These are phyloP conservation scores for Tenthredo distinguenda DNA, from an alignment of 2,888 invertebrate species.

Conservation along the genomic window DNA sequence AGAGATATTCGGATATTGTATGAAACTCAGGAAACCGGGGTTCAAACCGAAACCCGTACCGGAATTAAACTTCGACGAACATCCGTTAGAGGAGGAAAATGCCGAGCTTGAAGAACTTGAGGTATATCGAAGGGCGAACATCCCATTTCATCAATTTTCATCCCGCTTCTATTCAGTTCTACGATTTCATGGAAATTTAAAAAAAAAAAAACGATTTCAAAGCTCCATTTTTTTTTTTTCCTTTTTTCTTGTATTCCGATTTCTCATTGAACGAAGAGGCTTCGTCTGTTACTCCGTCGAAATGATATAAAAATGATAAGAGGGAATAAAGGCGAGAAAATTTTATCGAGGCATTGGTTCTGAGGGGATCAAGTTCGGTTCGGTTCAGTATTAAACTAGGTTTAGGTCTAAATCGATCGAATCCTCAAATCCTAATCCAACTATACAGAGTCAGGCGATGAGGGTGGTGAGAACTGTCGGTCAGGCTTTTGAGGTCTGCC, in stretches of 20 bases:
- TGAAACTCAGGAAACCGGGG: conserved; percentile 71
- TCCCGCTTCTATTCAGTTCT: not conserved
- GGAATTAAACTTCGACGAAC: conserved; percentile 65
- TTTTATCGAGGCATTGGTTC: not conserved
- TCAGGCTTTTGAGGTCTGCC: conserved; percentile 99
- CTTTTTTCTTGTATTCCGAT: not conserved
- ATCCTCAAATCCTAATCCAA: conserved; percentile 60
- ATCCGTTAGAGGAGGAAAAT: conserved; percentile 71
- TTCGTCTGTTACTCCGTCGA: conserved; percentile 24
- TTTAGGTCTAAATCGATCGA: conserved; percentile 57
- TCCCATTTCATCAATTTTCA: not conserved
- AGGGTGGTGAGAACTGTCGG: conserved; percentile 98
- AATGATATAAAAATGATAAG: not conserved
- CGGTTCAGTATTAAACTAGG: not conserved
- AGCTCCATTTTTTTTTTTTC: not conserved
- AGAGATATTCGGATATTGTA: conserved; percentile 82
- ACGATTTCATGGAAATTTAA: not conserved
- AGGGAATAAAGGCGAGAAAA: not conserved
- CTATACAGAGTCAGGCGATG: conserved; percentile 96
- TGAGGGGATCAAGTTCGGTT: not conserved
- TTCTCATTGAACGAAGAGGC: not conserved
- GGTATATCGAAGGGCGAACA: not conserved
- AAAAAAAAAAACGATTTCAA: too few relatives aligned
- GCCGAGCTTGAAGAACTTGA: conserved; percentile 75
- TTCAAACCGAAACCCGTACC: conserved; percentile 60